A percentile compares a stretch with the other conserved stretches of the same genome.
Conservation (phyloP, 2,888 invertebrate genomes). For the Hanleya hanleyi region DNA sequence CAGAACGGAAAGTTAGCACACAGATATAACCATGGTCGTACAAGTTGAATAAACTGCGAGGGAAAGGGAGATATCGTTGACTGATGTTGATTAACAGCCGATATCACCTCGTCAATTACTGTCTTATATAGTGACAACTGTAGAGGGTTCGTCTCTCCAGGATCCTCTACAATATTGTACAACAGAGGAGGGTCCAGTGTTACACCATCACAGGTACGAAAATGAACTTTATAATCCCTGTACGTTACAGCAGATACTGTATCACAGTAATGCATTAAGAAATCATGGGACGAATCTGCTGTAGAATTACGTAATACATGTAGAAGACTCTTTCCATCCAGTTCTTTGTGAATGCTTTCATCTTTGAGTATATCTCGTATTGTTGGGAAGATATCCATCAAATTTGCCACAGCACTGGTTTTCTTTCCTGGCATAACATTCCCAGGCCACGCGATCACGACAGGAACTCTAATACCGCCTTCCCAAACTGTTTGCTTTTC, state of each 20-base stretch:
- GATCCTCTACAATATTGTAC: conserved; percentile 27
- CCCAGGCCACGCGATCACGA: conserved; percentile 21
- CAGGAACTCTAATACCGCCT: conserved; percentile 33
- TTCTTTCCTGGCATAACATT: conserved; percentile 6
- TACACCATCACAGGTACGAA: conserved; percentile 19
- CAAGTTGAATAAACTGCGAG: neutral
- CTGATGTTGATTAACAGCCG: conserved; percentile 9
- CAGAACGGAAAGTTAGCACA: neutral
- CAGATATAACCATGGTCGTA: neutral
- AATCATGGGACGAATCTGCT: conserved; percentile 11
- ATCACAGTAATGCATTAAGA: conserved; percentile 29
- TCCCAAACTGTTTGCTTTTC: conserved; percentile 27
- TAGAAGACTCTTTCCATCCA: conserved; percentile 27
- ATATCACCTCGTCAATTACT: conserved; percentile 11
- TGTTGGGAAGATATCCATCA: conserved; percentile 33
- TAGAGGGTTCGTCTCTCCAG: conserved; percentile 21
- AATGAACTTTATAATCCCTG: conserved; percentile 27
- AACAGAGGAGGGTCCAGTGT: conserved; percentile 18
- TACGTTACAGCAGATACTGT: conserved; percentile 23
- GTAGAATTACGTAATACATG: conserved; percentile 7
- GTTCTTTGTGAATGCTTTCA: neutral
- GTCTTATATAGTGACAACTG: neutral
- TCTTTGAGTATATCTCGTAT: conserved; percentile 11
- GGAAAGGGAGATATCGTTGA: neutral
- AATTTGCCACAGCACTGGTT: conserved; percentile 18